Percentiles rank a stretch among this genome's conserved stretches.
Conservation (phyloP, 2,888 invertebrate species). For the Dicycla oo region DNA sequence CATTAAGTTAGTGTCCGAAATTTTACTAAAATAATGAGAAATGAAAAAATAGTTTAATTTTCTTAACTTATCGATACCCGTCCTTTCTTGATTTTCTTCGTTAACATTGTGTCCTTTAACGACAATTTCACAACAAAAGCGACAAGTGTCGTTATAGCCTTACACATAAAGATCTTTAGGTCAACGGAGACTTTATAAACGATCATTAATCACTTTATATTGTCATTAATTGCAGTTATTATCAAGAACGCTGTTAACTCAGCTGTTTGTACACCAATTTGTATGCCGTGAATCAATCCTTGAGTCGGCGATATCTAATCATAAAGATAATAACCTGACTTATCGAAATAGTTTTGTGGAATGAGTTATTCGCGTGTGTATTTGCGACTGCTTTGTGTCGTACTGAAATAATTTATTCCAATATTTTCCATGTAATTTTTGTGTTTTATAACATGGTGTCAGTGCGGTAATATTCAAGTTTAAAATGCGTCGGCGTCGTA, state of each 20-base stretch:
- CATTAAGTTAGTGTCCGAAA: too few relatives aligned
- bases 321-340: slow-evolving; percentile 80
- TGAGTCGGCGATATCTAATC: slow-evolving; percentile 87
- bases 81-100: background rate
- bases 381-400: slow-evolving; percentile 56
- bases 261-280: slow-evolving; percentile 43
- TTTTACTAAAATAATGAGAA: too few relatives aligned
- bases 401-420: slow-evolving; percentile 11
- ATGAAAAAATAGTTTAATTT: too few relatives aligned
- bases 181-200: slow-evolving; percentile 37
- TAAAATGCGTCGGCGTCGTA: slow-evolving; percentile 85
- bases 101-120: background rate
- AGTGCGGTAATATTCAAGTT: slow-evolving; percentile 43
- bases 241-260: slow-evolving; percentile 29
- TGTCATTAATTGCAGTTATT: slow-evolving; percentile 62
- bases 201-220: slow-evolving; percentile 46
- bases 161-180: slow-evolving; percentile 44
- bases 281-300: slow-evolving; percentile 78
- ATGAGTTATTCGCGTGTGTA: slow-evolving; percentile 75
- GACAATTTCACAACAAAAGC: background rate
- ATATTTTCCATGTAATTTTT: slow-evolving; percentile 2
- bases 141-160: slow-evolving; percentile 16
- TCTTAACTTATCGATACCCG: too few relatives aligned
- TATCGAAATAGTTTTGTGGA: slow-evolving; percentile 83
- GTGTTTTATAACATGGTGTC: slow-evolving; percentile 23